A percentile compares a stretch with the other conserved stretches of the same genome.
Conservation (phyloP, 2,113 vertebrate species). For the Crotophaga sulcirostris region DNA sequence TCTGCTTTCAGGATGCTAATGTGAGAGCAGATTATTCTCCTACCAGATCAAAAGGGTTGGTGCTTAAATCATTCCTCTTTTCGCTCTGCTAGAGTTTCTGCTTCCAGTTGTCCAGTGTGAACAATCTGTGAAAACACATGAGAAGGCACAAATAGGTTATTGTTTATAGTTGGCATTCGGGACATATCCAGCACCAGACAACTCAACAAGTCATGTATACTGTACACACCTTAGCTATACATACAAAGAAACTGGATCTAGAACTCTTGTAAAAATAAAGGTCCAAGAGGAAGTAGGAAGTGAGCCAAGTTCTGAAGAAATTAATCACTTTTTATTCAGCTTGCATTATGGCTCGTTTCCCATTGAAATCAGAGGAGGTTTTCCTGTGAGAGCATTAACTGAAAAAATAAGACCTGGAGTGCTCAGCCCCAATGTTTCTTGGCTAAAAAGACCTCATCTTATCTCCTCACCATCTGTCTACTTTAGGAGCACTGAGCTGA, state of each 20-base stretch:
- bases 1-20: constrained; percentile 1
- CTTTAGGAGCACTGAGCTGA: not conserved
- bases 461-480: not conserved
- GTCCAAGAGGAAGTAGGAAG: not conserved
- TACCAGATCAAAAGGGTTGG: not conserved
- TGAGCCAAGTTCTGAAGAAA: not conserved
- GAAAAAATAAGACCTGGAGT: not conserved
- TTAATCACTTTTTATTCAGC: not conserved
- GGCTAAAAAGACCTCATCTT: not conserved
- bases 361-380: not conserved
- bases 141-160: not conserved
- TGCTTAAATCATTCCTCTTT: not conserved
- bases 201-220: not conserved
- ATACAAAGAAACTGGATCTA: not conserved
- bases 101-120: not conserved
- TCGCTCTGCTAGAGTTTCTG: not conserved
- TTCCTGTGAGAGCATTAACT: not conserved
- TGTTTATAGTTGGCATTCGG: not conserved
- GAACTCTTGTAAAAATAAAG: not conserved
- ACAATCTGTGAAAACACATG: not conserved
- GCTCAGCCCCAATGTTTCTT: not conserved
- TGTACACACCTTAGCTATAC: not conserved
- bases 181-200: not conserved
- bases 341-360: not conserved
- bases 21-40: not conserved